Conservation (phyloP, 1,140 invertebrate genomes). For the Drosophila malerkotliana region DNA sequence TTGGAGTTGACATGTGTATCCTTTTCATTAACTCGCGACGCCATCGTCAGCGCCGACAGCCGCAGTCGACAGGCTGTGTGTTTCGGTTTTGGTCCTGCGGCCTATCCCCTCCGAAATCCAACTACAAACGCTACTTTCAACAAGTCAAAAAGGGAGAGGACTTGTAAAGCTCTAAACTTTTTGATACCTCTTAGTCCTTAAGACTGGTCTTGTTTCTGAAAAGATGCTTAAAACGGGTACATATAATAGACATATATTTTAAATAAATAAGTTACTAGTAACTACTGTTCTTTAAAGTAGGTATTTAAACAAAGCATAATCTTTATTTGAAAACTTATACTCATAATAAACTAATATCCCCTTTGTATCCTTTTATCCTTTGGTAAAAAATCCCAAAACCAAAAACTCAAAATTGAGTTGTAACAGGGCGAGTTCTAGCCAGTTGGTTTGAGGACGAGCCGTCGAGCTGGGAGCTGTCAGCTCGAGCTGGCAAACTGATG, state of each 20-base stretch:
- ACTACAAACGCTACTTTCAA: slow-evolving; percentile 21
- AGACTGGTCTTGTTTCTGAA: too few species aligned
- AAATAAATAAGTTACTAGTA: too few species aligned
- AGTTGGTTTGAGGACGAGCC: slow-evolving; percentile 26
- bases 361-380: neutral
- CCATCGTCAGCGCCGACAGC: slow-evolving; percentile 39
- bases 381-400: slow-evolving; percentile 51
- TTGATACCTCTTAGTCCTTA: slow-evolving; percentile 16
- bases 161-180: neutral
- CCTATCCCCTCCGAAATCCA: slow-evolving; percentile 33
- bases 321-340: neutral
- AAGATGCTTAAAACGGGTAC: too few species aligned
- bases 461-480: slow-evolving; percentile 64
- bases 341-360: slow-evolving; percentile 6
- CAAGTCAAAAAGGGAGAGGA: slow-evolving; percentile 20
- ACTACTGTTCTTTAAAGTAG: too few species aligned
- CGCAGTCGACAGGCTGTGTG: slow-evolving; percentile 42
- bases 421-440: slow-evolving; percentile 52
- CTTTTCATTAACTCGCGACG: slow-evolving; percentile 83
- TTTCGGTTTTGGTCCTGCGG: slow-evolving; percentile 29
- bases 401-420: slow-evolving; percentile 81
- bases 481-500: slow-evolving; percentile 72
- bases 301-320: too few species aligned
- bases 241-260: neutral
- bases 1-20: slow-evolving; percentile 83